phyloP scores from a whole-genome alignment of 2,113 vertebrate species.

The Archocentrus centrarchus region DNA sequence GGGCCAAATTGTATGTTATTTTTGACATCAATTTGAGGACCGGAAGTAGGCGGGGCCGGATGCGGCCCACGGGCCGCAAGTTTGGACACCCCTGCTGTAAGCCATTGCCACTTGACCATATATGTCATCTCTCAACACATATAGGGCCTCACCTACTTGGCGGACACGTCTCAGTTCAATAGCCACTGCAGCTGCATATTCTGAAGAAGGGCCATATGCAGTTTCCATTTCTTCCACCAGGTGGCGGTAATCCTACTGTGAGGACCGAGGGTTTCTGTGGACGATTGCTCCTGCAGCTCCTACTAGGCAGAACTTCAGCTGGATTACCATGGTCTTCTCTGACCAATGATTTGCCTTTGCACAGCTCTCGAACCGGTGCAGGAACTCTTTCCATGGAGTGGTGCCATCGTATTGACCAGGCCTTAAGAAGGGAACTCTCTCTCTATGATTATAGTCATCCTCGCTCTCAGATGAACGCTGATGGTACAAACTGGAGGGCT shows the following conservation, averaged over 20 bases:
- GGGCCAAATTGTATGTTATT: too few relatives aligned
- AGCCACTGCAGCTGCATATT: background rate
- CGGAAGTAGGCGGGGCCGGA: too few relatives aligned
- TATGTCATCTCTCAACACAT: background rate
- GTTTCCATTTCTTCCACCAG: background rate
- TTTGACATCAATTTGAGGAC: too few relatives aligned
- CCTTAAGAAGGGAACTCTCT: background rate
- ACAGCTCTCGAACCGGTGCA: background rate
- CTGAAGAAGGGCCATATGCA: background rate
- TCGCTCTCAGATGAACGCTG: background rate
- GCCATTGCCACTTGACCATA: too few relatives aligned
- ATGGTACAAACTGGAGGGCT: background rate
- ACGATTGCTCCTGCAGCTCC: background rate
- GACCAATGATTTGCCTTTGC: background rate
- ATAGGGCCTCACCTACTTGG: background rate
- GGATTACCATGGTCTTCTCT: background rate
- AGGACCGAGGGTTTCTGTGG: background rate
- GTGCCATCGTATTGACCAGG: background rate
- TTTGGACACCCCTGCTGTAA: too few relatives aligned
- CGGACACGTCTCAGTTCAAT: background rate
- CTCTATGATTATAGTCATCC: background rate
- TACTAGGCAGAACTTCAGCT: background rate
- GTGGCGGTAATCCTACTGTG: background rate
- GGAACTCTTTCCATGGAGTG: background rate
- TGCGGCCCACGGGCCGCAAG: too few relatives aligned